Conservation (phyloP, 2,888 invertebrate species). For the Drosophila lacicola region DNA sequence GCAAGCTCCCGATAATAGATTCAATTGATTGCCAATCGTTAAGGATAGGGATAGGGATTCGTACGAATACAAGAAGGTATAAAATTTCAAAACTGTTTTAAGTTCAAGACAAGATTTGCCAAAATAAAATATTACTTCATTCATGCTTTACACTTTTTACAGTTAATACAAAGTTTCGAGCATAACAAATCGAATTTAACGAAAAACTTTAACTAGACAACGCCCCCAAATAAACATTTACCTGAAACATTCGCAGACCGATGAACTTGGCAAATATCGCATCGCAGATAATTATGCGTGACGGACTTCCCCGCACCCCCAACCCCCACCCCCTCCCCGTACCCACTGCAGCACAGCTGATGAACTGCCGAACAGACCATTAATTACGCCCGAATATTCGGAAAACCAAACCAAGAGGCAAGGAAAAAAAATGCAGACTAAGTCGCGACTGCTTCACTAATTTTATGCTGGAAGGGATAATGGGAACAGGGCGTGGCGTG, state of each 20-base stretch:
- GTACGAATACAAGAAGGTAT: too few species aligned
- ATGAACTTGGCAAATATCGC: slow-evolving; percentile 38
- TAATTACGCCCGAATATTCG: slow-evolving; percentile 62
- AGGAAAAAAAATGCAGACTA: slow-evolving; percentile 32
- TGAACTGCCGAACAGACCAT: slow-evolving; percentile 61
- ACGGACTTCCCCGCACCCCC: slow-evolving; percentile 6
- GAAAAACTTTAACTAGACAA: too few species aligned
- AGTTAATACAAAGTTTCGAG: too few species aligned
- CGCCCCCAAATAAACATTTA: background rate
- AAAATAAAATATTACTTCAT: too few species aligned
- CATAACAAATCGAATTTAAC: too few species aligned
- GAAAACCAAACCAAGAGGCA: slow-evolving; percentile 27
- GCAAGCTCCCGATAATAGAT: too few species aligned
- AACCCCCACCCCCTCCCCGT: slow-evolving; percentile 1
- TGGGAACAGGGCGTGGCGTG: slow-evolving; percentile 2
- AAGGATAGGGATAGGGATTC: too few species aligned
- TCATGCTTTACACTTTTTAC: too few species aligned
- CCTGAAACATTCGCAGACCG: slow-evolving; percentile 26
- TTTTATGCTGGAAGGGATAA: slow-evolving; percentile 25
- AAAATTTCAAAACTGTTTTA: too few species aligned
- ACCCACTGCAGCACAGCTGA: slow-evolving; percentile 30
- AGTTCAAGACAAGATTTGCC: too few species aligned
- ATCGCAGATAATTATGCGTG: slow-evolving; percentile 57
- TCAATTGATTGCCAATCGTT: too few species aligned
- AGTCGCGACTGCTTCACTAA: slow-evolving; percentile 61